Conservation (phyloP, 2,888 invertebrate species). For the Leptogaster cylindrica region DNA sequence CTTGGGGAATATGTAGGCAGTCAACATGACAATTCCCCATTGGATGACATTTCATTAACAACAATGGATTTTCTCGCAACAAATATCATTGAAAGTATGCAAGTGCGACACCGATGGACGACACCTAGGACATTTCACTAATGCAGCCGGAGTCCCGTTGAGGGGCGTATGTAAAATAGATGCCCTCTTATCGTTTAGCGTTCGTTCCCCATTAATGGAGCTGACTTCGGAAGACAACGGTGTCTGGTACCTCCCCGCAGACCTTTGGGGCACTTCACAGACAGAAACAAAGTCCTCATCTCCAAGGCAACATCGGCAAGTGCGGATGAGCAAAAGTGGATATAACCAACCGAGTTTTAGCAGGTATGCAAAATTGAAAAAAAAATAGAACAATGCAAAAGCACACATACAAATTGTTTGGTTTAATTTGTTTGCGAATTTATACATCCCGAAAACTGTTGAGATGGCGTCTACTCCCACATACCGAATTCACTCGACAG, state of each 20-base stretch:
- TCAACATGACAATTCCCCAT: slow-evolving; percentile 16
- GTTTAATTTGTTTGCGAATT: slow-evolving; percentile 26
- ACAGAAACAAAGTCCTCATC: slow-evolving; percentile 24
- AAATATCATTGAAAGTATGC: slow-evolving; percentile 1
- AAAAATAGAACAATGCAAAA: too few species aligned
- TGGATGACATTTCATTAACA: slow-evolving; percentile 25
- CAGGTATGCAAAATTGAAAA: slow-evolving; percentile 18
- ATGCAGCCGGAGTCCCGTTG: slow-evolving; percentile 21
- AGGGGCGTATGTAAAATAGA: slow-evolving; percentile 29
- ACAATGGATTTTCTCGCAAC: slow-evolving; percentile 6
- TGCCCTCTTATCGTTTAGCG: slow-evolving; percentile 29
- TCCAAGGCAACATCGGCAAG: not conserved
- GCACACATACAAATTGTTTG: not conserved
- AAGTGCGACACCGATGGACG: not conserved
- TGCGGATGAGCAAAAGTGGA: not conserved
- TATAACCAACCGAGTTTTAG: slow-evolving; percentile 14
- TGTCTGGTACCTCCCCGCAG: not conserved
- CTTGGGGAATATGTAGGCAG: slow-evolving; percentile 15
- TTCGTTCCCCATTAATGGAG: slow-evolving; percentile 26
- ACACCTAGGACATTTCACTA: slow-evolving; percentile 20
- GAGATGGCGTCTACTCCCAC: not conserved
- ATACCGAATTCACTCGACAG: not conserved
- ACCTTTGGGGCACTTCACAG: slow-evolving; percentile 1
- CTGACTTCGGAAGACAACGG: slow-evolving; percentile 17
- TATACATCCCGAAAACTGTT: slow-evolving; percentile 11